phyloP scores from a whole-genome alignment of 2,888 invertebrate species.

The Platycheirus albimanus region DNA sequence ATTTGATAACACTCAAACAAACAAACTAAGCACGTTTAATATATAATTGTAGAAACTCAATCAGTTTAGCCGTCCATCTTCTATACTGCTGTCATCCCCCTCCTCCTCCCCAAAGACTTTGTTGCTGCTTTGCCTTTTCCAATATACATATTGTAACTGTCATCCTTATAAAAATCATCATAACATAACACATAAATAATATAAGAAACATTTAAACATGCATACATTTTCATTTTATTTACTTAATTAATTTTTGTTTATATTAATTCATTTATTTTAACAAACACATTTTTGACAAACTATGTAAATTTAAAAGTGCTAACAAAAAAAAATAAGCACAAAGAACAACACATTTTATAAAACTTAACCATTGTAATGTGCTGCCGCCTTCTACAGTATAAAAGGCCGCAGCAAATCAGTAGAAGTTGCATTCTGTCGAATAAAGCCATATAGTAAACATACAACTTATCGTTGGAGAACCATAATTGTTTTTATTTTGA shows the following conservation, averaged over 20 bases:
- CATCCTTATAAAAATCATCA: not conserved
- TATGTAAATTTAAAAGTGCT: slow-evolving; percentile 6
- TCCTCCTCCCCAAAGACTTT: no score
- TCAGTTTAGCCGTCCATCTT: no score
- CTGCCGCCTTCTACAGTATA: not conserved
- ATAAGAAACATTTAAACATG: slow-evolving; percentile 6
- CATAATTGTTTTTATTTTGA: not conserved
- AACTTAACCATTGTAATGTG: slow-evolving; percentile 4
- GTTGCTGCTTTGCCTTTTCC: no score
- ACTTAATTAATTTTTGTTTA: slow-evolving; percentile 2
- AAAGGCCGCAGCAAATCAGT: slow-evolving; percentile 1
- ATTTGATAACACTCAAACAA: no score
- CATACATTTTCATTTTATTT: not conserved
- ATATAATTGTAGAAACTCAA: no score
- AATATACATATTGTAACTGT: no score
- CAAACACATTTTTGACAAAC: not conserved
- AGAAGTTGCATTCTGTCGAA: slow-evolving; percentile 3
- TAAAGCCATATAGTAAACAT: not conserved
- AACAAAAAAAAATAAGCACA: not conserved
- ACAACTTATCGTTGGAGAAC: slow-evolving; percentile 1
- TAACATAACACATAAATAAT: slow-evolving; percentile 6
- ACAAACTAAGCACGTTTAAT: no score
- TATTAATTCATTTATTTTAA: not conserved
- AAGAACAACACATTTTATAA: slow-evolving; percentile 5
- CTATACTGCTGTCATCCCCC: no score